Base-by-base conservation (phyloP, 2,888 invertebrate genomes). In the Polydrusus tereticollis region DNA sequence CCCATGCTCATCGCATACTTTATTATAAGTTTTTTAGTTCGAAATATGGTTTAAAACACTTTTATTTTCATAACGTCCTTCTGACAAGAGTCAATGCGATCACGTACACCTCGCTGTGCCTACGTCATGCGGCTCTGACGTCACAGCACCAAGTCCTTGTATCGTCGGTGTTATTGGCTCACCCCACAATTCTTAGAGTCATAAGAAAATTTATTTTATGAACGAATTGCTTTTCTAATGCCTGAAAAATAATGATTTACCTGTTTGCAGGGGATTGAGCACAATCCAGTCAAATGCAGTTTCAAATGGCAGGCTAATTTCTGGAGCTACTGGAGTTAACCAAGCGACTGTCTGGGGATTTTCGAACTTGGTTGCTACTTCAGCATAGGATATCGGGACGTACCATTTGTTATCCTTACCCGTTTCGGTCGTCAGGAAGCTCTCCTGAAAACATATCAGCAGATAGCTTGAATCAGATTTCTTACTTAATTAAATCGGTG, bases 231-330 rank as follows among this genome's bases (percentile, higher is more conserved):
- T n/a, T n/a, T n/a, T n/a, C n/a, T n/a, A n/a, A n/a, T n/a, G n/a
- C n/a, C n/a, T n/a, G n/a, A n/a, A n/a, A 41, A 16, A 18, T 5
- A 18, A 43, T 43, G 6, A 36, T 20, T 64, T 69, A 89, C 90
- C 90, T 69, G 89, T 89, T 81, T 90, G 88, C 75, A 90, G 89
- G 58, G 89, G 87, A 78, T 92, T 92, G 16, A 91, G 78, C 45
- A 92, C 87, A 65, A 88, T 86, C 91, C 91, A 92, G 0, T 86
- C 26, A 78, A 75, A 38, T 59, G 67, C 45, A 12, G 23, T 18
- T 8, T 36, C 58, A n/a, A 69, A 20, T 1, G 47, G 26, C 10
- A 75, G 29, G 8, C 1, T 60, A 10, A 72, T 0, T 82, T 84
- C 18, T 69, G 63, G 0, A 78, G 80, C 0, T 10, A 38, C 33